Base-by-base conservation (phyloP, 2,888 invertebrate species). In the Portevinia maculata region DNA sequence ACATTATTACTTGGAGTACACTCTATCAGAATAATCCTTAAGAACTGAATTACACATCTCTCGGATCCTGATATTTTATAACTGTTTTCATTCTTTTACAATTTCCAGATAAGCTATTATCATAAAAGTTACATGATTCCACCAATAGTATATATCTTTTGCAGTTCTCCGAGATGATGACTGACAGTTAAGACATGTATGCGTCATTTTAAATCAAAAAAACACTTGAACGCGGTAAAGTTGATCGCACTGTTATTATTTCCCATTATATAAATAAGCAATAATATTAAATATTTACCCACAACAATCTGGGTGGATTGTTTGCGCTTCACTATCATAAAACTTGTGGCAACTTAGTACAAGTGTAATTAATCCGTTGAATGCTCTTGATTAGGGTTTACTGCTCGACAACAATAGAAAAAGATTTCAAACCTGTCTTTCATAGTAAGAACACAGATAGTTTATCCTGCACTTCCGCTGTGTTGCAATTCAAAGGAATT, bases 251-350 rank as follows among this genome's bases (percentile, higher is more conserved):
- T 74, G 30, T 74, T 79, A 67, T 79, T 70, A 48, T 74, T 67
- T 65, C 17, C 44, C 30, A 13, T 8, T 46, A 44, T 30, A 34
- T 53, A 71, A 48, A 59, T 55, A 74, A 65, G 34, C 34, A 71
- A 57, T 50, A 65, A 46, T 37, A 46, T 41, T 74, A 52, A 79
- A 79, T 74, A 79, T 79, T 79, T 79, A 74, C 60, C 28, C 17
- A n/a, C 17, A 53, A 17, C 28, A 13, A 48, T 48, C 48, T 24
- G 48, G 48, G 48, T 34, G 48, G 19, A 13, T 28, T 52, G 48
- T 48, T 9, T 24, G 3, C 53, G n/a, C n/a, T 53, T 34, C 15
- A 17, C 30, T 52, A 1, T 24, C 52, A 52, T 52, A 52, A 52
- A 52, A 32, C 30, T 13, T 9, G 30, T 6, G 19, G 17, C 1